Evolutionary conservation across 2,888 invertebrate genomes (phyloP).

Genomic region (Craniophora ligustri): DNA sequence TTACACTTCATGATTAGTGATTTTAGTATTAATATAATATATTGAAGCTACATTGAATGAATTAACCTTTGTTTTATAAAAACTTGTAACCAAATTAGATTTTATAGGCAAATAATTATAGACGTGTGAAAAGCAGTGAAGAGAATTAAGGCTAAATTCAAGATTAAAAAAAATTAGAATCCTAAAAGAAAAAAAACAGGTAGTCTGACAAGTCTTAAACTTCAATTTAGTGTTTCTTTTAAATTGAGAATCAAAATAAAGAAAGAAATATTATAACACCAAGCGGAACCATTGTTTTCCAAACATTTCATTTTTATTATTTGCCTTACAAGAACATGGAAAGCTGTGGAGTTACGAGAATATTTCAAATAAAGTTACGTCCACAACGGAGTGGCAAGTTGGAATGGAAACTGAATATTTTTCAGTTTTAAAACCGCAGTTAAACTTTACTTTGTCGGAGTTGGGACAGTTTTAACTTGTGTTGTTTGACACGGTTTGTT

Average conservation of each 20-base stretch:
- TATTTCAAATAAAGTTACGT: constrained; percentile 38
- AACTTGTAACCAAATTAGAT: no score
- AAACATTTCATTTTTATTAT: constrained; percentile 19
- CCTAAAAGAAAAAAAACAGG: no score
- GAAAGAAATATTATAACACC: constrained; percentile 23
- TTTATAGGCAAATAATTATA: no score
- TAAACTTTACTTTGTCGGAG: constrained; percentile 7
- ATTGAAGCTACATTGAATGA: no score
- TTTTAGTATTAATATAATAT: no score
- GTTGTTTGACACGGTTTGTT: constrained; percentile 21
- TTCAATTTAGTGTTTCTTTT: no score
- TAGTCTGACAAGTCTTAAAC: no score
- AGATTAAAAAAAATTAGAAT: no score
- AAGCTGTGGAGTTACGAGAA: constrained; percentile 23
- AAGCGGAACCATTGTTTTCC: constrained; percentile 28
- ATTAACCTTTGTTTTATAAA: no score
- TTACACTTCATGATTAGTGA: neutral
- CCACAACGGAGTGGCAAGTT: constrained; percentile 36
- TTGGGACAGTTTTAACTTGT: constrained; percentile 28
- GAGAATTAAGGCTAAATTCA: no score
- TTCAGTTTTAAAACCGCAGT: constrained; percentile 28
- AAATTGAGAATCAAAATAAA: no score
- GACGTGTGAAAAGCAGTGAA: no score
- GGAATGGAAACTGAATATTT: constrained; percentile 35
- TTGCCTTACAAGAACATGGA: constrained; percentile 20